Percentiles rank a stretch among this genome's conserved stretches.
These are phyloP conservation scores for Listronotus oregonensis DNA, from an alignment of 1,140 invertebrate genomes.

Conservation along the genomic window DNA sequence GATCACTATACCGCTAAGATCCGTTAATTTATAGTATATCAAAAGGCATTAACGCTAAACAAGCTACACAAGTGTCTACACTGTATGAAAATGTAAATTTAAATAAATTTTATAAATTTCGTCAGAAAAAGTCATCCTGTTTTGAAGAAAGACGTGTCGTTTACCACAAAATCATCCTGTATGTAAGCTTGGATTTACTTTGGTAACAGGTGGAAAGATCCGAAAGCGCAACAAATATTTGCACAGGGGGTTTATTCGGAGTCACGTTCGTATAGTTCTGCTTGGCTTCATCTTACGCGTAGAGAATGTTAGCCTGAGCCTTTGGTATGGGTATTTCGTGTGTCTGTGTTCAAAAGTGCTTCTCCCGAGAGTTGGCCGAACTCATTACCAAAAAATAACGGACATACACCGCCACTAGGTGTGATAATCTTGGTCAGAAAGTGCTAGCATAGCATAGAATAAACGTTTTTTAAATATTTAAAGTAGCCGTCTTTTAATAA, in stretches of 20 bases:
- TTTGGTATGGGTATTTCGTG: slow-evolving; percentile 35
- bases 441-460: slow-evolving; percentile 10
- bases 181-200: slow-evolving; percentile 31
- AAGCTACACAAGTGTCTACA: too few relatives aligned
- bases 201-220: slow-evolving; percentile 47
- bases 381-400: background rate
- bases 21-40: too few relatives aligned
- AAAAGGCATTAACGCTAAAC: too few relatives aligned
- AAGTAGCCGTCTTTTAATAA: background rate
- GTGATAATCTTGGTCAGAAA: background rate
- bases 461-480: slow-evolving; percentile 11
- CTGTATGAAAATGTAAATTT: too few relatives aligned
- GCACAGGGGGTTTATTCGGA: slow-evolving; percentile 50
- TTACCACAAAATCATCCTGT: slow-evolving; percentile 35
- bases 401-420: background rate
- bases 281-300: slow-evolving; percentile 51
- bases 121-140: background rate
- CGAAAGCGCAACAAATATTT: slow-evolving; percentile 53
- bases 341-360: slow-evolving; percentile 22
- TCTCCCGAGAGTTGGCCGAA: background rate
- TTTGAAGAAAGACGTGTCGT: slow-evolving; percentile 16
- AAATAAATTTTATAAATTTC: too few relatives aligned
- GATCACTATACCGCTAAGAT: too few relatives aligned
- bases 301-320: slow-evolving; percentile 41
- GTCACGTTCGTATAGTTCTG: slow-evolving; percentile 52